These are phyloP conservation scores for Anser brachyrhynchus DNA, from an alignment of 2,113 vertebrate species.

Conservation along the genomic window DNA sequence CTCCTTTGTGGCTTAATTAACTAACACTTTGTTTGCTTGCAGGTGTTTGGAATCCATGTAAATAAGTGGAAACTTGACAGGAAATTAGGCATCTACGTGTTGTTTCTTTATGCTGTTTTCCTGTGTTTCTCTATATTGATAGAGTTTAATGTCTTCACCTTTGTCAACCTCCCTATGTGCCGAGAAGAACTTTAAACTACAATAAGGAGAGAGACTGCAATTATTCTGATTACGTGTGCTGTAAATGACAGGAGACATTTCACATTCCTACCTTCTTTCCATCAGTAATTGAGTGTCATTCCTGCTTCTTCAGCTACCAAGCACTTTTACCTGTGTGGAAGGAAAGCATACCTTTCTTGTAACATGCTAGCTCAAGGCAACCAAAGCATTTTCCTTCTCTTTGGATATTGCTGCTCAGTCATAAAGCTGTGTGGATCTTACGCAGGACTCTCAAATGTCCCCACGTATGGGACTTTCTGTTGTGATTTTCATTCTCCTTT, in stretches of 20 bases:
- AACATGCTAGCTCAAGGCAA: slow-evolving; percentile 47
- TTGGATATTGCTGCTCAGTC: slow-evolving; percentile 42
- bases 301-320: slow-evolving; percentile 60
- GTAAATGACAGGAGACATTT: slow-evolving; percentile 50
- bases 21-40: slow-evolving; percentile 25
- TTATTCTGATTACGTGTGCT: slow-evolving; percentile 18
- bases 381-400: slow-evolving; percentile 55
- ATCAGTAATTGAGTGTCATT: slow-evolving; percentile 47
- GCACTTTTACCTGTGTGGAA: slow-evolving; percentile 60
- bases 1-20: not conserved
- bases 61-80: slow-evolving; percentile 94
- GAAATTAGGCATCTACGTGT: slow-evolving; percentile 90
- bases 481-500: slow-evolving; percentile 42
- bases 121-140: slow-evolving; percentile 97
- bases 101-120: slow-evolving; percentile 91
- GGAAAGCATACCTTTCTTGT: slow-evolving; percentile 42
- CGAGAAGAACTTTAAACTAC: slow-evolving; percentile 81
- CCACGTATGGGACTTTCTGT: not conserved
- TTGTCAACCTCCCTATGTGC: slow-evolving; percentile 99
- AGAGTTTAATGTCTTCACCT: slow-evolving; percentile 98
- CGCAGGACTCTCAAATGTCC: slow-evolving; percentile 5
- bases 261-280: slow-evolving; percentile 45
- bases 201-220: not conserved
- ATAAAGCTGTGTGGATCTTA: slow-evolving; percentile 27
- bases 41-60: slow-evolving; percentile 92